Evolutionary conservation across 2,113 vertebrate species (phyloP).

Genomic region (Mesembrinibis cayennensis): DNA sequence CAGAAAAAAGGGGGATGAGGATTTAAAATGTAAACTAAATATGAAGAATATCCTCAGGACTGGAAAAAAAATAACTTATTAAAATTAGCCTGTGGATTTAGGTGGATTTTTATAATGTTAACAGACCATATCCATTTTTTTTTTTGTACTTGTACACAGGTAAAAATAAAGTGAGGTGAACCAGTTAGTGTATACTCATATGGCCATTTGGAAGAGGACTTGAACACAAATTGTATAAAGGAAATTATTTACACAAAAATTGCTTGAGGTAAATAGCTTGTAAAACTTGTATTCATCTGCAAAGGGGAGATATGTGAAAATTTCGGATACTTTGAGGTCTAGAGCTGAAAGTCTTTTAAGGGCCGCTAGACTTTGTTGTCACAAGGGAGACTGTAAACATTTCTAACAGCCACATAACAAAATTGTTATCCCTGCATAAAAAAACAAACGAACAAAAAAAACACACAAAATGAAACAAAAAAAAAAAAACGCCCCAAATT

Average conservation of each 20-base stretch:
- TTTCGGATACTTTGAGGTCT: neutral
- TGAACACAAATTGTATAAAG: neutral
- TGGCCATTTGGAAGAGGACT: neutral
- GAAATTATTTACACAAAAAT: neutral
- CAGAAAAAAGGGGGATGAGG: neutral
- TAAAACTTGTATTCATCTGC: neutral
- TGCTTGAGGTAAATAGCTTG: neutral
- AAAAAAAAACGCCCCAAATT: neutral
- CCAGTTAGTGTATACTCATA: neutral
- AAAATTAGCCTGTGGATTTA: neutral
- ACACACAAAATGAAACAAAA: neutral
- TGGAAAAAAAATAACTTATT: neutral
- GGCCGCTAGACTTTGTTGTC: neutral
- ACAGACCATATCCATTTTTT: neutral
- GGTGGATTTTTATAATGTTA: neutral
- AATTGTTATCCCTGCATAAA: neutral
- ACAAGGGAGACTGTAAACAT: neutral
- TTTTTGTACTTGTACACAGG: no score
- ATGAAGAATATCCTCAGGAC: neutral
- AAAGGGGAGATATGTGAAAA: neutral
- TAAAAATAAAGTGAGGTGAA: neutral
- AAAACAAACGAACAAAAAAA: neutral
- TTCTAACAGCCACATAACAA: neutral
- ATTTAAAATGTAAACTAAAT: neutral
- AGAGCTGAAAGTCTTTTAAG: neutral